Evolutionary conservation across 1,140 invertebrate species (phyloP).

Genomic region (Sminthurinus signatus): DNA sequence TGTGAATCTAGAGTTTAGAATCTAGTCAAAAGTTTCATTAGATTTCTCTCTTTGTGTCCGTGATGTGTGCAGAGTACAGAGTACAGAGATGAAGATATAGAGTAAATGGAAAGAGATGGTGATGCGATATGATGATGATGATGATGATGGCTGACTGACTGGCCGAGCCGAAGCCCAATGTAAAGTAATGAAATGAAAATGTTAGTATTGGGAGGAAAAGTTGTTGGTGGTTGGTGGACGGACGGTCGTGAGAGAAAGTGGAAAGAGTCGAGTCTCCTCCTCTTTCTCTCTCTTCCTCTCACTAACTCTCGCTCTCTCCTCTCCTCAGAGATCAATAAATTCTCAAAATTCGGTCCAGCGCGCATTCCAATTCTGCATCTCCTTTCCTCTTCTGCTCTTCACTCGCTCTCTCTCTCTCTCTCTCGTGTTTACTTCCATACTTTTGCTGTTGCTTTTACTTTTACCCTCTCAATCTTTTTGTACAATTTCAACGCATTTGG

Average conservation of each 20-base stretch:
- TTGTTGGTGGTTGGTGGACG: conserved; percentile 12
- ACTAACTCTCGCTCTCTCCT: conserved; percentile 10
- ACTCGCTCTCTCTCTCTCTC: conserved; percentile 2
- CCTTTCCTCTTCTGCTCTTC: background rate
- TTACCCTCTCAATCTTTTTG: too few relatives aligned
- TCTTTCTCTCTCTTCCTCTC: conserved; percentile 13
- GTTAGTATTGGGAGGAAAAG: conserved; percentile 26
- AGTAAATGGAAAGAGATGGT: background rate
- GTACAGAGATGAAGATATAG: background rate
- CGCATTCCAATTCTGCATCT: conserved; percentile 23
- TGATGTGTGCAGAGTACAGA: too few relatives aligned
- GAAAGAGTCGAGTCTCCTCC: conserved; percentile 27
- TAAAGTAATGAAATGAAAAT: conserved; percentile 27
- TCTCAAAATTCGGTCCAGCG: conserved; percentile 36
- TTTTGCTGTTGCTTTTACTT: background rate
- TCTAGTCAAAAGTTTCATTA: too few relatives aligned
- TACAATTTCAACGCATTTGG: too few relatives aligned
- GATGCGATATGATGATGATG: background rate
- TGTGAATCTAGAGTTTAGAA: too few relatives aligned
- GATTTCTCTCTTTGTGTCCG: too few relatives aligned
- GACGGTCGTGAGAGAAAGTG: conserved; percentile 13
- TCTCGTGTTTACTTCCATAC: background rate
- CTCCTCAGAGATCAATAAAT: conserved; percentile 29
- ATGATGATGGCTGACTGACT: conserved; percentile 2
- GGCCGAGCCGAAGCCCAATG: background rate